Conservation (phyloP, 2,113 vertebrate genomes). For the Donacobius atricapilla region DNA sequence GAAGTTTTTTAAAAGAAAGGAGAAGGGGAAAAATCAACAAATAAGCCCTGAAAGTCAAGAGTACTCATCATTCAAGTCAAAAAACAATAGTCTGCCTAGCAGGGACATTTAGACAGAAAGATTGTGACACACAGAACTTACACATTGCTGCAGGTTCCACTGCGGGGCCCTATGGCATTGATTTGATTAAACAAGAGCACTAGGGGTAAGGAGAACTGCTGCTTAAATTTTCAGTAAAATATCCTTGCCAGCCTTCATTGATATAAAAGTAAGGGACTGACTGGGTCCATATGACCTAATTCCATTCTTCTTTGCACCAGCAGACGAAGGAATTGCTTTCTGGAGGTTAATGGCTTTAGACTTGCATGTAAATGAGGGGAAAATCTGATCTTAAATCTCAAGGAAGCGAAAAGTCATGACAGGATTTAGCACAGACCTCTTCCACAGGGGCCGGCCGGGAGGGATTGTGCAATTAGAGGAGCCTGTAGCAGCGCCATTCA, state of each 20-base stretch:
- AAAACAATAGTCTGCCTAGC: not conserved
- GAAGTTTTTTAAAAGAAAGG: not conserved
- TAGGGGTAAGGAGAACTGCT: not conserved
- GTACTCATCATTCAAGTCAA: not conserved
- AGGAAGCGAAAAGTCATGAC: not conserved
- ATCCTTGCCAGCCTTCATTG: not conserved
- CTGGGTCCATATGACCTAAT: conserved; percentile 16
- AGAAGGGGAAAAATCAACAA: not conserved
- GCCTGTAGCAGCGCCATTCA: not conserved
- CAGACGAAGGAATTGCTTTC: not conserved
- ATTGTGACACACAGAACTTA: not conserved
- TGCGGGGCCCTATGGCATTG: not conserved
- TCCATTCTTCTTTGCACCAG: not conserved
- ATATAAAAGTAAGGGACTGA: not conserved
- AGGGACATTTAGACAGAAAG: not conserved
- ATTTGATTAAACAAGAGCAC: not conserved
- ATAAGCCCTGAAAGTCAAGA: not conserved
- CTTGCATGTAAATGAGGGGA: conserved; percentile 30
- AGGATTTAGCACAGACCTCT: conserved; percentile 17
- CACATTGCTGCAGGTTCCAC: not conserved
- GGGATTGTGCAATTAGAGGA: not conserved
- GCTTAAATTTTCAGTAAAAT: not conserved
- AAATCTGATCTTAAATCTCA: conserved; percentile 42
- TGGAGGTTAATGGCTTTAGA: conserved; percentile 47
- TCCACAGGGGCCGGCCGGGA: not conserved